Conservation (phyloP, 2,797 vertebrate species). For the Botia kubotai region DNA sequence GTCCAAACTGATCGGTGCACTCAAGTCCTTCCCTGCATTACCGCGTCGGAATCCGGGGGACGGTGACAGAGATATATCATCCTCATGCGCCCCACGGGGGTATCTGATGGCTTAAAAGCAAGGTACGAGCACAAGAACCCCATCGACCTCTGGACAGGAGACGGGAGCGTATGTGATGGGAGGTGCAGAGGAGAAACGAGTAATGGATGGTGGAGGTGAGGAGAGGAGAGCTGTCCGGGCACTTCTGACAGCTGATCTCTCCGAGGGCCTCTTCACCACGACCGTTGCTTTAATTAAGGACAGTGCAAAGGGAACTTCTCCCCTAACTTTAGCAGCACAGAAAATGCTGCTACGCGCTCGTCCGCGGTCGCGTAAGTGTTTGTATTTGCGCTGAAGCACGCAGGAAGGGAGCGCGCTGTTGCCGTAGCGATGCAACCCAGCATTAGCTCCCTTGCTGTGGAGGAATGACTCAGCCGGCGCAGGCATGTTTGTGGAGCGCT, state of each 20-base stretch:
- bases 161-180: conserved; percentile 58
- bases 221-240: conserved; percentile 76
- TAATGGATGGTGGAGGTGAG: conserved; percentile 73
- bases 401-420: conserved; percentile 53
- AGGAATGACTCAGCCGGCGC: conserved; percentile 85
- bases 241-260: conserved; percentile 81
- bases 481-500: conserved; percentile 91
- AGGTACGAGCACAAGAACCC: conserved; percentile 71
- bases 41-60: conserved; percentile 67
- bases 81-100: conserved; percentile 71
- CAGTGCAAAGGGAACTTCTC: conserved; percentile 85
- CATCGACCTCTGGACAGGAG: conserved; percentile 75
- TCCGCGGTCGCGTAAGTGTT: conserved; percentile 35
- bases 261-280: conserved; percentile 83
- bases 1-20: conserved; percentile 66
- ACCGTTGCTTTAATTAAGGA: conserved; percentile 94
- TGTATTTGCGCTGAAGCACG: conserved; percentile 60
- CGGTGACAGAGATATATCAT: conserved; percentile 74
- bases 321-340: conserved; percentile 3
- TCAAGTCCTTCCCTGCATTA: conserved; percentile 72
- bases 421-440: conserved; percentile 55
- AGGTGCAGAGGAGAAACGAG: conserved; percentile 70
- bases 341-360: conserved; percentile 37
- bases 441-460: conserved; percentile 78
- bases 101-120: conserved; percentile 77